Evolutionary conservation across 2,888 invertebrate genomes (phyloP).

Genomic region (Liopterus haemorrhoidalis): DNA sequence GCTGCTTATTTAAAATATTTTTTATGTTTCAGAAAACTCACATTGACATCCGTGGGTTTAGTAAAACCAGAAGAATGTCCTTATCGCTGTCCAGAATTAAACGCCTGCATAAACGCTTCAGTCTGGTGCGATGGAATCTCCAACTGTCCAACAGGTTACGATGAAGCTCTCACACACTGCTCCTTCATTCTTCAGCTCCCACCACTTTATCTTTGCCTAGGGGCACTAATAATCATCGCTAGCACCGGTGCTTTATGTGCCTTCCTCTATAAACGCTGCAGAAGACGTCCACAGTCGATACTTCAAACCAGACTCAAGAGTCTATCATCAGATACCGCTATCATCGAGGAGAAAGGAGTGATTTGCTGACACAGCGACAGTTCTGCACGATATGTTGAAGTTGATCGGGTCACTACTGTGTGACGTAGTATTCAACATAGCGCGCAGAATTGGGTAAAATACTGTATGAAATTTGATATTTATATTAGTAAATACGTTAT

Average conservation of each 20-base stretch:
- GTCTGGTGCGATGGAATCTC: slow-evolving; percentile 75
- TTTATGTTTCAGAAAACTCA: slow-evolving; percentile 47
- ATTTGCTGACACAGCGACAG: slow-evolving; percentile 95
- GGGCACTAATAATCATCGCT: slow-evolving; percentile 42
- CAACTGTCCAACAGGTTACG: slow-evolving; percentile 75
- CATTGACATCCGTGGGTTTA: slow-evolving; percentile 51
- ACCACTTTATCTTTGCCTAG: slow-evolving; percentile 60
- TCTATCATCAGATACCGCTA: slow-evolving; percentile 69
- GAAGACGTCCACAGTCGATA: slow-evolving; percentile 66
- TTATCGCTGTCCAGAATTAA: slow-evolving; percentile 70
- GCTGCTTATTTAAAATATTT: slow-evolving; percentile 7
- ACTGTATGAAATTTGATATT: background rate
- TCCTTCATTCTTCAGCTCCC: slow-evolving; percentile 72
- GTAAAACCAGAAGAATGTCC: slow-evolving; percentile 66
- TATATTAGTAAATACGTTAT: slow-evolving; percentile 8
- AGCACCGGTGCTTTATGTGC: slow-evolving; percentile 35
- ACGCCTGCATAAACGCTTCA: slow-evolving; percentile 72
- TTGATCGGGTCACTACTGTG: slow-evolving; percentile 85
- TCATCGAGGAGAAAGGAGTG: slow-evolving; percentile 80
- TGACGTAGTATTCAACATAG: slow-evolving; percentile 52
- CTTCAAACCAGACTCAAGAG: slow-evolving; percentile 75
- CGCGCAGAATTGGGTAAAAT: slow-evolving; percentile 39
- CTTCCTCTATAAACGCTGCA: slow-evolving; percentile 41
- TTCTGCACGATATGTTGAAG: slow-evolving; percentile 88
- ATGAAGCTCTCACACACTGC: slow-evolving; percentile 74